A percentile compares a stretch with the other conserved stretches of the same genome.
Evolutionary conservation across 2,888 invertebrate species (phyloP).

Genomic region (Apamea sordens): DNA sequence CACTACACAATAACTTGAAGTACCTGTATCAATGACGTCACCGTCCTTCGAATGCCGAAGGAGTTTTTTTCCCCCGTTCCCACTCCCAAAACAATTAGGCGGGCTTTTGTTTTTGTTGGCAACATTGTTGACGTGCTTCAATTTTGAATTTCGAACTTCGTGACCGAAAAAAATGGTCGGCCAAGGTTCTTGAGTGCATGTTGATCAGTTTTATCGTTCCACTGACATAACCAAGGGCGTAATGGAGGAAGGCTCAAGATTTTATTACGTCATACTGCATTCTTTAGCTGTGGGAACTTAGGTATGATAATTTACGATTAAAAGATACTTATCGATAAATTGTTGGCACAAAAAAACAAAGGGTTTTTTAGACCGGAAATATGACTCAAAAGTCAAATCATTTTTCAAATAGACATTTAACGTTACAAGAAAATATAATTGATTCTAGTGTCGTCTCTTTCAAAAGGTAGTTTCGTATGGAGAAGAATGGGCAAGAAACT

Average conservation of each 20-base stretch:
- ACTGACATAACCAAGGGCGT: conserved; percentile 47
- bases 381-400: neutral
- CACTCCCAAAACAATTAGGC: conserved; percentile 83
- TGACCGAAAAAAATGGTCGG: conserved; percentile 58
- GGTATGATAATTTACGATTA: conserved; percentile 16
- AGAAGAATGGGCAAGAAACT: neutral
- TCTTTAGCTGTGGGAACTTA: conserved; percentile 39
- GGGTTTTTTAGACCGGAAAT: neutral
- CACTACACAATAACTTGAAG: conserved; percentile 72
- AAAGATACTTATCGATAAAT: conserved; percentile 19
- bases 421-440: neutral
- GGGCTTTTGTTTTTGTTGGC: conserved; percentile 81
- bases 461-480: neutral
- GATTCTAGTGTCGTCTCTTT: neutral
- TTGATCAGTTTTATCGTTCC: conserved; percentile 53
- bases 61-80: conserved; percentile 77
- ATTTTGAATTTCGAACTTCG: conserved; percentile 67
- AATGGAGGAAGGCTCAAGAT: conserved; percentile 28
- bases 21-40: conserved; percentile 85
- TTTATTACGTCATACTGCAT: conserved; percentile 57
- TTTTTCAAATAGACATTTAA: neutral
- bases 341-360: conserved; percentile 10
- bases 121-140: conserved; percentile 72
- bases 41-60: conserved; percentile 85
- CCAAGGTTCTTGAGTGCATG: conserved; percentile 62